Conservation (phyloP, 2,888 invertebrate species). For the Mythimna pallens region DNA sequence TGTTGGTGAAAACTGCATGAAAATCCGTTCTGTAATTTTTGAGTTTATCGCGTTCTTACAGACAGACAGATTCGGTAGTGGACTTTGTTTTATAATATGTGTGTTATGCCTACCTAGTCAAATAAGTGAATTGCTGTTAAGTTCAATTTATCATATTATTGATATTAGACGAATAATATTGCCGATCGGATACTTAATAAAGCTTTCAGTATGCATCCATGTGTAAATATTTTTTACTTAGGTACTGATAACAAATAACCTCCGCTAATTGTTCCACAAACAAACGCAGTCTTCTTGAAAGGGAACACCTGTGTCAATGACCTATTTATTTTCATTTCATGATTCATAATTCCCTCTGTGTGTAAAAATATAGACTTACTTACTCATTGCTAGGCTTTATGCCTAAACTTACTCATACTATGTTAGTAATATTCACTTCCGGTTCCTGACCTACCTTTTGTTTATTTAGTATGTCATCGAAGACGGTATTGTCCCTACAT, state of each 20-base stretch:
- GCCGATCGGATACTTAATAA: background rate
- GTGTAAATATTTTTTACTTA: background rate
- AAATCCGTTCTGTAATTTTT: too few relatives aligned
- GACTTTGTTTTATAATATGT: too few relatives aligned
- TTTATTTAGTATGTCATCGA: constrained; percentile 71
- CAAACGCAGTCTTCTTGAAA: constrained; percentile 18
- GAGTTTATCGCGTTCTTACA: too few relatives aligned
- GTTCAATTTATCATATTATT: background rate
- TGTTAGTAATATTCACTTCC: constrained; percentile 59
- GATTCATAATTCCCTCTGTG: constrained; percentile 45
- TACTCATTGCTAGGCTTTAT: constrained; percentile 35
- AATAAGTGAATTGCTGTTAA: too few relatives aligned
- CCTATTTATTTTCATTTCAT: constrained; percentile 37
- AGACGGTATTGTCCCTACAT: constrained; percentile 12
- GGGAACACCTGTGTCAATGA: constrained; percentile 48
- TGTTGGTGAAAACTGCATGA: too few relatives aligned
- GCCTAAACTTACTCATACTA: constrained; percentile 58
- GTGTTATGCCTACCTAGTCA: too few relatives aligned
- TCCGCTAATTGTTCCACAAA: background rate
- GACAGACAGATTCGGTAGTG: too few relatives aligned
- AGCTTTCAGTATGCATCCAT: background rate
- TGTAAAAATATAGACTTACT: constrained; percentile 12
- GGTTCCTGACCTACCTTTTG: constrained; percentile 65
- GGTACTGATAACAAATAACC: background rate
- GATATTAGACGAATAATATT: background rate